Evolutionary conservation across 2,888 invertebrate genomes (phyloP).

Genomic region (Pseudococcus longispinus): DNA sequence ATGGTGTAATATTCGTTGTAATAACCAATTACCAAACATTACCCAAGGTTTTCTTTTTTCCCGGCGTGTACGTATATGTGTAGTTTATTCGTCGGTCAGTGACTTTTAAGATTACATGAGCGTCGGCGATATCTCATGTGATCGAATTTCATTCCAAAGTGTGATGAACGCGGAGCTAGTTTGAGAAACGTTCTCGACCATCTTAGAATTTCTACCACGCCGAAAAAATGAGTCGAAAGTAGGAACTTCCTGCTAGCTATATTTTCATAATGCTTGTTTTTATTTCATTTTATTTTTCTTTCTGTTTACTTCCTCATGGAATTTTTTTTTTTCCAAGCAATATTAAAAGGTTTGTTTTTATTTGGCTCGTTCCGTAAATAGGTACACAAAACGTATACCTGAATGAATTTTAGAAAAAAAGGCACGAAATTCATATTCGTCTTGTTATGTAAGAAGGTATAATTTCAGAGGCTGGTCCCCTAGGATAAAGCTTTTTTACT

Average conservation of each 20-base stretch:
- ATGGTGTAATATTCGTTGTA: conserved; percentile 38
- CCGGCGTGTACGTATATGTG: background rate
- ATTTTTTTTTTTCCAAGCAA: background rate
- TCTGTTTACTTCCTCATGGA: background rate
- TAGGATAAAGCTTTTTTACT: background rate
- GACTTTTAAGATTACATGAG: background rate
- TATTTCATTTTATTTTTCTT: background rate
- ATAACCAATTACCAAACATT: conserved; percentile 33
- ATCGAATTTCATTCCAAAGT: background rate
- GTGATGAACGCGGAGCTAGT: background rate
- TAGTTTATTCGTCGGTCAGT: background rate
- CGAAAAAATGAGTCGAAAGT: background rate
- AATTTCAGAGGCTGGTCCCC: background rate
- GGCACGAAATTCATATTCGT: background rate
- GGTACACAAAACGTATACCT: background rate
- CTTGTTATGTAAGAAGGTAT: background rate
- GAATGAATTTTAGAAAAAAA: background rate
- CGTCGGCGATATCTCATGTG: background rate
- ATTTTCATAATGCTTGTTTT: background rate
- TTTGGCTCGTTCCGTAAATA: background rate
- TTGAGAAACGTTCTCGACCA: background rate
- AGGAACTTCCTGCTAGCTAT: background rate
- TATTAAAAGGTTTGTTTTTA: background rate
- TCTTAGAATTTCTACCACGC: background rate
- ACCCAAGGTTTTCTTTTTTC: background rate